Evolutionary conservation across 2,888 invertebrate genomes (phyloP).

Genomic region (Abrostola tripartita): DNA sequence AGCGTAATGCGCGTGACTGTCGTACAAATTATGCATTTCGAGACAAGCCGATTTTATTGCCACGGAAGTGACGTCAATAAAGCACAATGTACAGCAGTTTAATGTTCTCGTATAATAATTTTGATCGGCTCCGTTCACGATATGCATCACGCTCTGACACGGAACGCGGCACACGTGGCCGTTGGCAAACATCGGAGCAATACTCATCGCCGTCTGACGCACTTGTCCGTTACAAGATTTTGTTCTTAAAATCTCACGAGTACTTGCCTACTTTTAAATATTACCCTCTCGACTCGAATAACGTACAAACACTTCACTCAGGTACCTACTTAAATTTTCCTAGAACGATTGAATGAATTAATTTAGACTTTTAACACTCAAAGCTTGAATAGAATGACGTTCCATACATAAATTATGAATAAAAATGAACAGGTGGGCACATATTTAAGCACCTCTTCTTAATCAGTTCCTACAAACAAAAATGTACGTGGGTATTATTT

Average conservation of each 20-base stretch:
- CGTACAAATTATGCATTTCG: slow-evolving; percentile 87
- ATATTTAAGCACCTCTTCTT: slow-evolving; percentile 49
- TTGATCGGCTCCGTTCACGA: slow-evolving; percentile 79
- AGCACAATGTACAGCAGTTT: slow-evolving; percentile 84
- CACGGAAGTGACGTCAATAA: slow-evolving; percentile 87
- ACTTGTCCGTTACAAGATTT: slow-evolving; percentile 50
- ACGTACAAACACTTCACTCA: slow-evolving; percentile 52
- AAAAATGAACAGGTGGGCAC: slow-evolving; percentile 43
- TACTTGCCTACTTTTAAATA: slow-evolving; percentile 45
- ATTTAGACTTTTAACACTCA: slow-evolving; percentile 51
- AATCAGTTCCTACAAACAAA: slow-evolving; percentile 31
- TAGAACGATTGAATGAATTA: slow-evolving; percentile 55
- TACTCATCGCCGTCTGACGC: slow-evolving; percentile 36
- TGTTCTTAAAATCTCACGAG: slow-evolving; percentile 53
- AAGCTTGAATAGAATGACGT: slow-evolving; percentile 44
- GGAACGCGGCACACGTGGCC: slow-evolving; percentile 63
- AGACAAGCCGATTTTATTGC: slow-evolving; percentile 87
- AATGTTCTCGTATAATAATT: slow-evolving; percentile 85
- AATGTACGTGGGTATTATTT: slow-evolving; percentile 19
- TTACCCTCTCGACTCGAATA: slow-evolving; percentile 49
- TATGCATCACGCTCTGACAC: slow-evolving; percentile 74
- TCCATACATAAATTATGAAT: slow-evolving; percentile 49
- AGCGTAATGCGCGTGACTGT: slow-evolving; percentile 86
- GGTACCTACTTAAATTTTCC: slow-evolving; percentile 41
- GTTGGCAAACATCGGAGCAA: slow-evolving; percentile 45